Conservation (phyloP, 2,888 invertebrate genomes). For the Clostera curtula region DNA sequence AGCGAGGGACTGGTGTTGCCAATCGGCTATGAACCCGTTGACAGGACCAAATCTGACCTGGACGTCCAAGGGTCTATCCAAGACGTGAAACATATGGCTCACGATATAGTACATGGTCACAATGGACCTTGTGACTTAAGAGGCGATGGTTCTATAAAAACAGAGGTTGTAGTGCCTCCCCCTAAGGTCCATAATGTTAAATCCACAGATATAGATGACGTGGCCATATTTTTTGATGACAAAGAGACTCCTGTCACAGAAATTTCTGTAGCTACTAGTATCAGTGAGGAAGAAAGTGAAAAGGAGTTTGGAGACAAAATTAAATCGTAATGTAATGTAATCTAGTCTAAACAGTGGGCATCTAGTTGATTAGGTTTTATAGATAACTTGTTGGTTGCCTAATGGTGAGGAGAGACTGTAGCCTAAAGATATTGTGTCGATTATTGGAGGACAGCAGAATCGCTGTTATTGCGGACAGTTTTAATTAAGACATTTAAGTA, state of each 20-base stretch:
- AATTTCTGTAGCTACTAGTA: conserved; percentile 63
- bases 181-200: conserved; percentile 35
- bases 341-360: conserved; percentile 43
- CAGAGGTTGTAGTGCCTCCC: conserved; percentile 55
- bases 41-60: conserved; percentile 44
- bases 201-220: conserved; percentile 66
- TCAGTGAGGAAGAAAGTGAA: conserved; percentile 48
- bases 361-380: background rate
- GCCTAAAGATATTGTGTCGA: too few relatives aligned
- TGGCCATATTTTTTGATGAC: conserved; percentile 73
- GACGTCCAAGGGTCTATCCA: conserved; percentile 39
- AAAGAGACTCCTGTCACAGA: conserved; percentile 54
- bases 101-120: conserved; percentile 32
- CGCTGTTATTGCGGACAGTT: too few relatives aligned
- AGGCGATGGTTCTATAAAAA: conserved; percentile 57
- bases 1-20: conserved; percentile 50
- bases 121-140: conserved; percentile 57
- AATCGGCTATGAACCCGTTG: conserved; percentile 59
- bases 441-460: too few relatives aligned
- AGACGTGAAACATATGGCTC: conserved; percentile 27
- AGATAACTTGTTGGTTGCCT: conserved; percentile 18
- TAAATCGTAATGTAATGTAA: conserved; percentile 28
- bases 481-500: too few relatives aligned
- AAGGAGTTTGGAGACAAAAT: conserved; percentile 46
- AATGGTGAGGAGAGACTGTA: too few relatives aligned